Evolutionary conservation across 2,113 vertebrate species (phyloP).

Genomic region (Cephalopholis sonnerati): DNA sequence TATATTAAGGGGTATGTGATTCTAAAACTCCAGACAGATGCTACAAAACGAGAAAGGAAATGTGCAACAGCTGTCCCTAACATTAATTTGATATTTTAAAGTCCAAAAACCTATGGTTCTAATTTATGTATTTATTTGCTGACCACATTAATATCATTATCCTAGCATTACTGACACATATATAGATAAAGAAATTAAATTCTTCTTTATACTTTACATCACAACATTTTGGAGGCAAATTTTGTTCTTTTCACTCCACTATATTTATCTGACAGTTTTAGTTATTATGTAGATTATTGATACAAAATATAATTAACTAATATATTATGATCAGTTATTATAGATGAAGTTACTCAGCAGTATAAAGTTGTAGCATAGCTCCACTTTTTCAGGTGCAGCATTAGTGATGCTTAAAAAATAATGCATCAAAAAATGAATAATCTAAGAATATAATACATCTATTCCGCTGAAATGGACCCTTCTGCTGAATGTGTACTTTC

Average conservation of each 20-base stretch:
- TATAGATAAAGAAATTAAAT: too few species aligned
- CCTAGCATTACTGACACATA: too few species aligned
- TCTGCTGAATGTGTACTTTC: too few species aligned
- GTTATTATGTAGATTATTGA: not conserved
- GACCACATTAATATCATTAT: too few species aligned
- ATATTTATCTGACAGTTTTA: not conserved
- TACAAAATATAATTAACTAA: not conserved
- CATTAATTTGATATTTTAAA: not conserved
- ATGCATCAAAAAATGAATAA: too few species aligned
- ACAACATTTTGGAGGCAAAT: not conserved
- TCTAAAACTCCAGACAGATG: not conserved
- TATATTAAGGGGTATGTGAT: slow-evolving; percentile 8
- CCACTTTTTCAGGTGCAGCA: too few species aligned
- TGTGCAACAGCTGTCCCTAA: not conserved
- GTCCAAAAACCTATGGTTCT: not conserved
- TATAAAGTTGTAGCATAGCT: too few species aligned
- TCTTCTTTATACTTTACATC: not conserved
- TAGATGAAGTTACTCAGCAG: not conserved
- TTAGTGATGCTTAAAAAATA: too few species aligned
- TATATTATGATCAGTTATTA: not conserved
- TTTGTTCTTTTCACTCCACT: not conserved
- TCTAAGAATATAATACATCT: too few species aligned
- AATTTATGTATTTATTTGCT: too few species aligned
- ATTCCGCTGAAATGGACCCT: too few species aligned
- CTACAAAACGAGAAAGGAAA: not conserved